Percentiles rank a stretch among this genome's conserved stretches.
Evolutionary conservation across 2,797 vertebrate genomes (phyloP).

Genomic region (Poecilia velifera): DNA sequence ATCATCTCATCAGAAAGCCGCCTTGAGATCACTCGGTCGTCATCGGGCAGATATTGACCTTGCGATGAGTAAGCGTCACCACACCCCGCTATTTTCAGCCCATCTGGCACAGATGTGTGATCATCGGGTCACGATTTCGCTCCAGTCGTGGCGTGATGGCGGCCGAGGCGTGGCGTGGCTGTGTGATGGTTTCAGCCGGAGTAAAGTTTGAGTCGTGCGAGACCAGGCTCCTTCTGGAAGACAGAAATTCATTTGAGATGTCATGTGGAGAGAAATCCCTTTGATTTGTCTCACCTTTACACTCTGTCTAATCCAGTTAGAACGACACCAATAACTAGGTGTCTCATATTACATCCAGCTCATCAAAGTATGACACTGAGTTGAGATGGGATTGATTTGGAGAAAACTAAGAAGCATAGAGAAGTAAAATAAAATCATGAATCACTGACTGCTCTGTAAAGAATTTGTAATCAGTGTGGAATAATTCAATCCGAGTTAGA

Average conservation of each 20-base stretch:
- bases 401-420: background rate
- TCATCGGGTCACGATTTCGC: slow-evolving; percentile 43
- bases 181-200: slow-evolving; percentile 7
- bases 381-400: background rate
- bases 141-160: slow-evolving; percentile 20
- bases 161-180: background rate
- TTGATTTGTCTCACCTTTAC: background rate
- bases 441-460: background rate
- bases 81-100: slow-evolving; percentile 48
- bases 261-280: background rate
- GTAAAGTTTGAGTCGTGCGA: background rate
- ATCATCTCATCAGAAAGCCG: slow-evolving; percentile 74
- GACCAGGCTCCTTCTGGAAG: background rate
- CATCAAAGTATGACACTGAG: background rate
- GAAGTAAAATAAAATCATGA: background rate
- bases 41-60: slow-evolving; percentile 70
- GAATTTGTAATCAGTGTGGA: background rate
- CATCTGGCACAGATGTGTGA: slow-evolving; percentile 32
- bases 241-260: background rate
- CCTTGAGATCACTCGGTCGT: slow-evolving; percentile 63
- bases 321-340: background rate
- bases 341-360: background rate
- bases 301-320: background rate
- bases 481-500: background rate
- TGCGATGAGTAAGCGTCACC: slow-evolving; percentile 62